Evolutionary conservation across 2,113 vertebrate genomes (phyloP).

Genomic region (Anguilla rostrata): DNA sequence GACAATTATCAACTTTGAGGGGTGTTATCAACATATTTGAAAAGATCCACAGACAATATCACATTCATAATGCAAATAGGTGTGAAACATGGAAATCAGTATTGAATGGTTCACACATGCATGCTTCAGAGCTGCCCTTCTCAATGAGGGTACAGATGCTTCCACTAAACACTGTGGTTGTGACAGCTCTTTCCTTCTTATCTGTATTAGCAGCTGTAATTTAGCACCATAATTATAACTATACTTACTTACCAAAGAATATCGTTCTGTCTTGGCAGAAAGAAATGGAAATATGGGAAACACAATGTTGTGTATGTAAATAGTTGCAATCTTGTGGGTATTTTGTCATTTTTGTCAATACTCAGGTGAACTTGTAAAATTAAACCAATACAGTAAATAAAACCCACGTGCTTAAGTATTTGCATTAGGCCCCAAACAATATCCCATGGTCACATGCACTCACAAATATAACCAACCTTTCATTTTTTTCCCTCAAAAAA

Average conservation of each 20-base stretch:
- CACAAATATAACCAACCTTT: no score
- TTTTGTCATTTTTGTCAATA: no score
- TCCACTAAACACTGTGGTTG: background rate
- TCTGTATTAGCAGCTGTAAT: background rate
- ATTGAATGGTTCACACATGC: background rate
- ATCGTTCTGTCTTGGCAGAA: background rate
- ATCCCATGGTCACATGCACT: no score
- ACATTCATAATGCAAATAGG: slow-evolving; percentile 2
- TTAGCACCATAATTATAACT: background rate
- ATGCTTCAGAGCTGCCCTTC: background rate
- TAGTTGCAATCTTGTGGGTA: background rate
- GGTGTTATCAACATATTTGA: background rate
- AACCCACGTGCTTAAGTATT: no score
- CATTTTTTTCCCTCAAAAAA: no score
- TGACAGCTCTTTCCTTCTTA: background rate
- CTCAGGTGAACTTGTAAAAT: no score
- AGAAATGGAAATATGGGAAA: background rate
- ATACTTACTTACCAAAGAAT: background rate
- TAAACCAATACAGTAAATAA: no score
- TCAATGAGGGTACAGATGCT: slow-evolving; percentile 2
- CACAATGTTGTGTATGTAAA: background rate
- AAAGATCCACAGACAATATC: background rate
- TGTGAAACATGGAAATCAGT: slow-evolving; percentile 1
- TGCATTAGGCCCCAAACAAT: no score
- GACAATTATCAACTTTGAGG: slow-evolving; percentile 22